Evolutionary conservation across 2,113 vertebrate genomes (phyloP), one percentile per base, ranked within the genome.

Genomic region (Hyperopisus bebe): DNA sequence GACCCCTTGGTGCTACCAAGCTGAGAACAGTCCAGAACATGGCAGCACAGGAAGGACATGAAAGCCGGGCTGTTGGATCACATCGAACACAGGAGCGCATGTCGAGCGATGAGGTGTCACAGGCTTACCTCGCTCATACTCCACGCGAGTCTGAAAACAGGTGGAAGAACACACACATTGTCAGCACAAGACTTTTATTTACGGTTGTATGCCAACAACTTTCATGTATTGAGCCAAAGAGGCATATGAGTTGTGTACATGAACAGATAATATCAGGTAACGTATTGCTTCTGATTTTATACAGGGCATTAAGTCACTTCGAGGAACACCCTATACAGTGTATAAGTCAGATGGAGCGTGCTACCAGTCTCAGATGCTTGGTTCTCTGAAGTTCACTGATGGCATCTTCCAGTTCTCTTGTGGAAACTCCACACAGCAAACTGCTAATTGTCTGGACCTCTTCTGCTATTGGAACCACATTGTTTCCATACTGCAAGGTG

Each of bases 41-140:
- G 5, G 35, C 74, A 42, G 39, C 13, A 42, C 15, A 7, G 74
- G 35, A 80, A 80, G 74, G 15, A 9, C 15, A 19, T 80, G 15
- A 19, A 17, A 19, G 74, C 74, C 19, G 35, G 35, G 13, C 35
- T 42, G 74, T 17, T 42, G 74, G 35, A 17, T 19, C 15, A 35
- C 35, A 17, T 19, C 0, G 35, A 15, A 1, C 15, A 35, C 15
- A 77, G 70, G 11, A 35, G 2, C 11, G 5, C 70, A 19, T 17
- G 70, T 13, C 4, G 31, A 4, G 5, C 1, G 15, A 35, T 39
- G 31, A 35, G 13, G 31, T 19, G 4, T 6, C 5, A 35, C 11
- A 42, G 74, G 2, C 95, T 94, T 91, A 96, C 95, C 94, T 4
- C 89, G 87, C 88, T 94, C 93, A 92, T 92, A 93, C 0, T 94